Conservation (phyloP, 2,797 vertebrate genomes). For the Cuniculus paca region DNA sequence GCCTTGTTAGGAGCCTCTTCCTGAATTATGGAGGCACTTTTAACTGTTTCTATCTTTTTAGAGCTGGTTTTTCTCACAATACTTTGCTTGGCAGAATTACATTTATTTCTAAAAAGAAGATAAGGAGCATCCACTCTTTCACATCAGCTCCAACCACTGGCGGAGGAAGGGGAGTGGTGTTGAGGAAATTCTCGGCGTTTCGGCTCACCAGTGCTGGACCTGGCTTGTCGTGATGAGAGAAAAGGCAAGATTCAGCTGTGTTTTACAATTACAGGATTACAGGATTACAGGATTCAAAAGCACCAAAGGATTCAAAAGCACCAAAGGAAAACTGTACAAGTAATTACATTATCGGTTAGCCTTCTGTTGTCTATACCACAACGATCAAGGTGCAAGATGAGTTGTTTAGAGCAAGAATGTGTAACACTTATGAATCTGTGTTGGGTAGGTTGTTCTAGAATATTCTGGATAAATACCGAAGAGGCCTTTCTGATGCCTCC, state of each 20-base stretch:
- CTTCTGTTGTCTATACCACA: not conserved
- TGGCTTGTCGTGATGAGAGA: not conserved
- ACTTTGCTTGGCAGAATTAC: slow-evolving; percentile 35
- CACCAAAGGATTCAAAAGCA: not conserved
- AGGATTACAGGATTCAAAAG: not conserved
- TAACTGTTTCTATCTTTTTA: slow-evolving; percentile 60
- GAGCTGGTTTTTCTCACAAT: slow-evolving; percentile 42
- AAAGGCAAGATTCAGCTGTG: not conserved
- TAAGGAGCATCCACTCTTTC: not conserved
- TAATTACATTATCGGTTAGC: not conserved
- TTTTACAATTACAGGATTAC: too few species aligned
- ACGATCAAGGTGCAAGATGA: not conserved
- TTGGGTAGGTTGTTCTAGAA: not conserved
- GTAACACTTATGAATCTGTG: not conserved
- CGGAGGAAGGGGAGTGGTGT: rapidly evolving
- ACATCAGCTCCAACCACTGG: not conserved
- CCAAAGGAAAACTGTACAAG: not conserved
- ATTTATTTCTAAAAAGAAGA: slow-evolving; percentile 49
- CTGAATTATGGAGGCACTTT: slow-evolving; percentile 37
- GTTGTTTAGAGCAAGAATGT: not conserved
- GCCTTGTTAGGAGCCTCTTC: slow-evolving; percentile 63
- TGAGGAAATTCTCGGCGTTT: not conserved
- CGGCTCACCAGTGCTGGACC: not conserved
- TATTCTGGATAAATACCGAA: not conserved
- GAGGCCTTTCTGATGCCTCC: not conserved